phyloP scores from a whole-genome alignment of 1,140 invertebrate species.

The Plectus sambesii region DNA sequence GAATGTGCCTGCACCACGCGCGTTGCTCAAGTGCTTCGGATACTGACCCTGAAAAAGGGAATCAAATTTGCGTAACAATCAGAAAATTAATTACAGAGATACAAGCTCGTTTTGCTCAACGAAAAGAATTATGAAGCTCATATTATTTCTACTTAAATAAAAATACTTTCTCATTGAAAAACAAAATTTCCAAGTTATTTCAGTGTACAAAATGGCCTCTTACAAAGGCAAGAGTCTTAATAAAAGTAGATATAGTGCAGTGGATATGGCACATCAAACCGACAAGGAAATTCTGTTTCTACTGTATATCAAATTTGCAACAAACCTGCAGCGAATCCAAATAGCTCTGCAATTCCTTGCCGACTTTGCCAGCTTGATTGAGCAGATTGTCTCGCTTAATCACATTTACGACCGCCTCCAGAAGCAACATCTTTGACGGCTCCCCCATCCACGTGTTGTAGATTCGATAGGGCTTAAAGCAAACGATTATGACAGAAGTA shows the following conservation, averaged over 20 bases:
- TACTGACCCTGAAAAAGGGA: constrained; percentile 57
- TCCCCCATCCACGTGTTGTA: constrained; percentile 99
- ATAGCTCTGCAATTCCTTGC: constrained; percentile 60
- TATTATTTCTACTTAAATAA: no score
- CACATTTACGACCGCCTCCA: constrained; percentile 72
- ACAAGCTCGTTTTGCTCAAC: no score
- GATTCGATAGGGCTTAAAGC: constrained; percentile 66
- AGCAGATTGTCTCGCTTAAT: constrained; percentile 73
- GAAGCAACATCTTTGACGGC: constrained; percentile 75
- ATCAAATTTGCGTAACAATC: constrained; percentile 3
- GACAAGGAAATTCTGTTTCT: no score
- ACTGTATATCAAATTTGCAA: not conserved
- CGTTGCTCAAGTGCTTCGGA: constrained; percentile 61
- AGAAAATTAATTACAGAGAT: constrained; percentile 6
- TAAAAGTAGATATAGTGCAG: not conserved
- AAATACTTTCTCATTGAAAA: no score
- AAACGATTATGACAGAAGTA: constrained; percentile 3
- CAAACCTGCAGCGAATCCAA: constrained; percentile 45
- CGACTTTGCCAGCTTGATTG: constrained; percentile 60
- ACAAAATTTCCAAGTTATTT: no score
- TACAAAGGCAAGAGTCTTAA: not conserved
- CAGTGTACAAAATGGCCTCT: no score
- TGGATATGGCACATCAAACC: no score
- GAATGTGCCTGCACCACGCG: constrained; percentile 76
- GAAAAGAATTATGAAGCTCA: no score